Conservation (phyloP, 2,797 vertebrate species). For the Epinephelus awoara region DNA sequence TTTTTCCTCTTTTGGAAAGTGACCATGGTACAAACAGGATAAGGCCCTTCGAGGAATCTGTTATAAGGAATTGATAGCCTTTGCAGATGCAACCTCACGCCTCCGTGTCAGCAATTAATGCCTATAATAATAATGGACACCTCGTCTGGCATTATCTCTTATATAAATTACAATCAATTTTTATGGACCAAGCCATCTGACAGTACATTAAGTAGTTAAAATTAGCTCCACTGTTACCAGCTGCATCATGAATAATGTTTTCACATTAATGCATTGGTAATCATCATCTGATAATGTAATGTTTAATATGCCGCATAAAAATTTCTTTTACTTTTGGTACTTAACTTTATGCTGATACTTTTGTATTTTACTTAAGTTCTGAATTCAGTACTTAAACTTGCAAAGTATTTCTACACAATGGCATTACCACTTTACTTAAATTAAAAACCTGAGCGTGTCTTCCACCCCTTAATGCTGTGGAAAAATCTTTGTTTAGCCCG, state of each 20-base stretch:
- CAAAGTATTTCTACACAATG: not conserved
- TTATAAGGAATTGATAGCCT: no score
- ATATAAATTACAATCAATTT: not conserved
- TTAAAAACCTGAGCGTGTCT: not conserved
- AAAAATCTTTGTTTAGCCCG: not conserved
- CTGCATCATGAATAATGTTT: not conserved
- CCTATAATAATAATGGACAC: no score
- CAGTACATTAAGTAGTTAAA: not conserved
- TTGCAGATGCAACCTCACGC: no score
- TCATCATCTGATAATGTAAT: not conserved
- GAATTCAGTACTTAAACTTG: not conserved
- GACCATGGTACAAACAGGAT: no score
- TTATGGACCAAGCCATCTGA: not conserved
- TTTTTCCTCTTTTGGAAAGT: no score
- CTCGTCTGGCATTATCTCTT: no score
- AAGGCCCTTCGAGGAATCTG: no score
- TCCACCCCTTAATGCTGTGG: not conserved
- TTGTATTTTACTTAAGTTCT: not conserved
- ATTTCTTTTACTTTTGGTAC: not conserved
- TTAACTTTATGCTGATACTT: not conserved
- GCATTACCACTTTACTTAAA: not conserved
- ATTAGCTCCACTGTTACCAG: not conserved
- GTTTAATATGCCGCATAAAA: not conserved
- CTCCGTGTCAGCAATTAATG: no score
- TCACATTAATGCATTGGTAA: not conserved